phyloP scores from a whole-genome alignment of 2,888 invertebrate species.

The Ariolimax columbianus region DNA sequence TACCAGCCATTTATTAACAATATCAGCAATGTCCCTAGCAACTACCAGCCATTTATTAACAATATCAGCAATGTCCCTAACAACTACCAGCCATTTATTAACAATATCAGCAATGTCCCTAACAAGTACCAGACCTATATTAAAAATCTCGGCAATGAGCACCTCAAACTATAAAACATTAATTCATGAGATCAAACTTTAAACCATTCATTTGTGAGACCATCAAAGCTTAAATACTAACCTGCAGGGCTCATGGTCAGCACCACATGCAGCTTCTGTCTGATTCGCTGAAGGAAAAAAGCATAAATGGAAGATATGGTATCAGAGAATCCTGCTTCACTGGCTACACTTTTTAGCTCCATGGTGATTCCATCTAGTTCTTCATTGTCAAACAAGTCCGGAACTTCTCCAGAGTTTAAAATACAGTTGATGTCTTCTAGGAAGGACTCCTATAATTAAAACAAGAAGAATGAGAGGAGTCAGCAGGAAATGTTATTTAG shows the following conservation, averaged over 20 bases:
- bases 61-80: too few relatives aligned
- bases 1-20: too few relatives aligned
- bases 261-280: slow-evolving; percentile 76
- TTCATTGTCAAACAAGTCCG: slow-evolving; percentile 78
- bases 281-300: slow-evolving; percentile 77
- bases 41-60: too few relatives aligned
- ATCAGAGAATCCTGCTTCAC: slow-evolving; percentile 75
- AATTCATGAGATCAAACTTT: too few relatives aligned
- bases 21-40: too few relatives aligned
- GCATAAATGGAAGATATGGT: slow-evolving; percentile 74
- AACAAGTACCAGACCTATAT: too few relatives aligned
- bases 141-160: too few relatives aligned
- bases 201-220: neutral
- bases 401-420: slow-evolving; percentile 78
- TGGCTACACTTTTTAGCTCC: slow-evolving; percentile 77
- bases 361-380: slow-evolving; percentile 77
- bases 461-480: slow-evolving; percentile 1
- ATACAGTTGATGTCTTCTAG: slow-evolving; percentile 79
- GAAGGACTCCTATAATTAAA: slow-evolving; percentile 73
- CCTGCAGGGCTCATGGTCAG: slow-evolving; percentile 78
- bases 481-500: too few relatives aligned
- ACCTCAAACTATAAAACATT: too few relatives aligned
- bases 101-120: too few relatives aligned
- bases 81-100: too few relatives aligned
- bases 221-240: slow-evolving; percentile 10